Conservation (phyloP, 2,888 invertebrate genomes). For the Pyrocoelia pectoralis region DNA sequence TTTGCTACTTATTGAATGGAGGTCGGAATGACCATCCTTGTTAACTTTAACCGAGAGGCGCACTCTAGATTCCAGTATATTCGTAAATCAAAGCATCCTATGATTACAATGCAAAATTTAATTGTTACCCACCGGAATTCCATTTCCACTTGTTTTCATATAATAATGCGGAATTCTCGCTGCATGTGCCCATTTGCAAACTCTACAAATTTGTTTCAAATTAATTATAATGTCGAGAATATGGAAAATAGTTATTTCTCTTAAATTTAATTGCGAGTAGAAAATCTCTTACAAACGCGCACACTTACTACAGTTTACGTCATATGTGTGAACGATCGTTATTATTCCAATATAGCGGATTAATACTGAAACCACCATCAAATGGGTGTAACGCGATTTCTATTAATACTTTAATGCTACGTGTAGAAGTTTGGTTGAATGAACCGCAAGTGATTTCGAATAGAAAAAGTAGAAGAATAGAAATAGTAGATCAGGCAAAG, state of each 20-base stretch:
- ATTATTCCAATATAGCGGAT: no score
- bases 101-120: constrained; percentile 50
- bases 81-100: constrained; percentile 50
- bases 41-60: constrained; percentile 44
- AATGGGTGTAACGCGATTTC: no score
- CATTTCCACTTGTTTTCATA: constrained; percentile 52
- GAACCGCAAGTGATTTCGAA: no score
- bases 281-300: not conserved
- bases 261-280: constrained; percentile 25
- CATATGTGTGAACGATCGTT: not conserved
- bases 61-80: constrained; percentile 43
- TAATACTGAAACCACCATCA: no score
- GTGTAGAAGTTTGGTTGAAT: no score
- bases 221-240: constrained; percentile 34
- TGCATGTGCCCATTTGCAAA: constrained; percentile 40
- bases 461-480: no score
- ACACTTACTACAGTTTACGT: no score
- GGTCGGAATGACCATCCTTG: constrained; percentile 53
- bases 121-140: constrained; percentile 51
- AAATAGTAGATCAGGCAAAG: no score
- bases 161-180: constrained; percentile 50
- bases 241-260: constrained; percentile 30
- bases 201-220: constrained; percentile 37
- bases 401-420: no score
- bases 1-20: constrained; percentile 58